These are phyloP conservation scores for Hermetia illucens DNA, from an alignment of 1,140 invertebrate species.

Conservation along the genomic window DNA sequence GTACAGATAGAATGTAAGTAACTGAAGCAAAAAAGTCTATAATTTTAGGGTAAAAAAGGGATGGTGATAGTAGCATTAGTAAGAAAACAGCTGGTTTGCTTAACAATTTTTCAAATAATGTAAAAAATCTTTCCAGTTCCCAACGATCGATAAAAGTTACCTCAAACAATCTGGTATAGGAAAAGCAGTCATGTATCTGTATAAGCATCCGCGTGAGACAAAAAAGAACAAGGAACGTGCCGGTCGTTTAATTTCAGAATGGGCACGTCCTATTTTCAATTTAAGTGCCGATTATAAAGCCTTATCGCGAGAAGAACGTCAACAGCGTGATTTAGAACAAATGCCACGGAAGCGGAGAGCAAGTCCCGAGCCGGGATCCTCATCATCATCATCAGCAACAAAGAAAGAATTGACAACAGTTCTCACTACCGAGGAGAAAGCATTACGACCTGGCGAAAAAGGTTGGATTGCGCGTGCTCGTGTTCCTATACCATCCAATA, in stretches of 20 bases:
- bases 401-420: constrained; percentile 45
- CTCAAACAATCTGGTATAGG: constrained; percentile 92
- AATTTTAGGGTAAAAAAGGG: no score
- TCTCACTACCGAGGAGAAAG: constrained; percentile 18
- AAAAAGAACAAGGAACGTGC: constrained; percentile 85
- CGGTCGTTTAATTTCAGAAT: constrained; percentile 87
- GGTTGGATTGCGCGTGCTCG: constrained; percentile 90
- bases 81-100: no score
- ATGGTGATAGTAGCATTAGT: no score
- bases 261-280: constrained; percentile 94
- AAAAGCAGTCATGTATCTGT: constrained; percentile 98
- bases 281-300: constrained; percentile 91
- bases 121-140: constrained; percentile 80
- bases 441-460: constrained; percentile 78
- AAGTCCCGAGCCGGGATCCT: constrained; percentile 27
- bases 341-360: constrained; percentile 54
- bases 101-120: no score
- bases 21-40: no score
- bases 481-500: constrained; percentile 88
- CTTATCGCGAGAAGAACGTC: constrained; percentile 68
- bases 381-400: constrained; percentile 28
- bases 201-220: constrained; percentile 96
- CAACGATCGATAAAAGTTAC: constrained; percentile 71
- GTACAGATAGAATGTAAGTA: no score
- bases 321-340: constrained; percentile 82